Base-by-base conservation (phyloP, 37 sponge, comb jelly and placozoan species). In the Ianthella basta region DNA sequence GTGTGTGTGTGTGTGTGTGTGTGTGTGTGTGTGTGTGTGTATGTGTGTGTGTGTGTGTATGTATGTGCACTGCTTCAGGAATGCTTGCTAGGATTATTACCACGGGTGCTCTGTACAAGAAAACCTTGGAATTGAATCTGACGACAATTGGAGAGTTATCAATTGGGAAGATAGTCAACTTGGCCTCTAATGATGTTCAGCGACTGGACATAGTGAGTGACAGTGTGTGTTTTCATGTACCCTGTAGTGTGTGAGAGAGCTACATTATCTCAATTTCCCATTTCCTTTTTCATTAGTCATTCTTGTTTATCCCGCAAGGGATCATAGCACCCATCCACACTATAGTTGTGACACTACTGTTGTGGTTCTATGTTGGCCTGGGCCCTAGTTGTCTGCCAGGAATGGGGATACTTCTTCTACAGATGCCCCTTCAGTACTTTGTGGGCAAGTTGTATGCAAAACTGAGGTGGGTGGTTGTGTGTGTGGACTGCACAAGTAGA, bases 121-220 rank as follows among this genome's bases (percentile, higher is more conserved):
- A 92, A 85, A 57, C 88, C 25, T 44, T 94, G 12, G 32, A 74
- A 36, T 80, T 94, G 33, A 82, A 82, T 86, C 91, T 83, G 50
- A 83, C 67, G 20, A 88, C 81, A 23, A 67, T 94, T 32, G 81
- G 87, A 2, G 68, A 83, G 86, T 34, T 90, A 23, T 83, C 94
- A 29, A 88, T 80, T 59, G 94, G 94, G 21, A 88, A 88, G 27
- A 72, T 94, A 23, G 80, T 94, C 66, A 94, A 94, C 55, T 79
- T 94, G 0, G 89, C 89, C 6, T 91, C 94, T 27, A 94, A 88
- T 84, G 94, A 94, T 83, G 94, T 94, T n/a, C 91, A 94, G 73
- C 55, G 94, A 81, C 84, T 94, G 86, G 94, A 94, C 27, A 30
- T 83, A 78, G 94, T 92, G 15, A 73, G 85, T 27, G n/a, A n/a